Percentiles rank a stretch among this genome's conserved stretches.
phyloP scores from a whole-genome alignment of 2,888 invertebrate species.

The Lomographa bimaculata region DNA sequence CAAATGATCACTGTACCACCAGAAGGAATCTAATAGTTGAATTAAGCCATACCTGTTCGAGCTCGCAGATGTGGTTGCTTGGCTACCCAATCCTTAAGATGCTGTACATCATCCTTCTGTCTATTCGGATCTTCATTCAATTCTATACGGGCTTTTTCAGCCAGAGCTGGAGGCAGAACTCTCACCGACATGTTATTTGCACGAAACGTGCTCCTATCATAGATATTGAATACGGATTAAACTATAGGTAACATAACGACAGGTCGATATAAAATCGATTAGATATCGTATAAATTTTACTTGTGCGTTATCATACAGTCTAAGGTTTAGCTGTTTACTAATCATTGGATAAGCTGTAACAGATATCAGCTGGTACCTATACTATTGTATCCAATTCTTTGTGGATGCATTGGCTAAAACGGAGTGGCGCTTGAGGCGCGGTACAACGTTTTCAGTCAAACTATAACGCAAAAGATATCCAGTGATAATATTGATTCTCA shows the following conservation, averaged over 20 bases:
- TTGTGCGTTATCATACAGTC: constrained; percentile 1
- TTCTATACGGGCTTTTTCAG: constrained; percentile 71
- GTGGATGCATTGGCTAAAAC: no score
- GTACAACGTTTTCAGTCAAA: no score
- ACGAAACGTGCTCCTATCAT: no score
- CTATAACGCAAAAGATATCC: no score
- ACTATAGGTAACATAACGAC: not conserved
- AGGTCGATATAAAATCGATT: constrained; percentile 7
- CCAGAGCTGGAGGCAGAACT: constrained; percentile 48
- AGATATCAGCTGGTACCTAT: no score
- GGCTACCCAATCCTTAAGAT: constrained; percentile 80
- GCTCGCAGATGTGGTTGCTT: constrained; percentile 80
- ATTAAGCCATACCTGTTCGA: constrained; percentile 53
- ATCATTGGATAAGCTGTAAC: no score
- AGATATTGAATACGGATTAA: constrained; percentile 3
- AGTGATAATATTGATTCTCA: no score
- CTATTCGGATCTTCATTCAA: constrained; percentile 78
- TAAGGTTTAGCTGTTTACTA: not conserved
- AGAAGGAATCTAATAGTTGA: no score
- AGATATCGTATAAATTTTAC: constrained; percentile 10
- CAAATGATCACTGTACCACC: no score
- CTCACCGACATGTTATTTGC: constrained; percentile 52
- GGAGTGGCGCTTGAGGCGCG: no score
- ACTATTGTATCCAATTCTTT: no score
- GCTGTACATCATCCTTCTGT: constrained; percentile 67